Evolutionary conservation across 1,140 invertebrate species (phyloP), one percentile per base, ranked within the genome.

Genomic region (Drosophila tsacasi): DNA sequence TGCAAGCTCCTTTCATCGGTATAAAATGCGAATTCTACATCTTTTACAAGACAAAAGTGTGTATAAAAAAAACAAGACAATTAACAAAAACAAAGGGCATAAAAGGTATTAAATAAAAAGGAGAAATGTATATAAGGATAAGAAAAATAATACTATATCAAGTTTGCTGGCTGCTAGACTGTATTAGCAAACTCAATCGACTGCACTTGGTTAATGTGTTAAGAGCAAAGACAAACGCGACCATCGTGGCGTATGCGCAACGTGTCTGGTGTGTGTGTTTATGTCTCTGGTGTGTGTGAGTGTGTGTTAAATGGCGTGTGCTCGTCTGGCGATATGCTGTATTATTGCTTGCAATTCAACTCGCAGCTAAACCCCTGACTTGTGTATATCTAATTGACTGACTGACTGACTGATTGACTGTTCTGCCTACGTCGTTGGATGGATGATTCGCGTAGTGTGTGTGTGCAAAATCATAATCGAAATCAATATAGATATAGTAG

Each of bases 21-120:
- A 50, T 72, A 32, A 68, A 71, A 71, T 71, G 67, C 54, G 21
- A 35, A 32, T 42, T 44, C 23, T 13, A 50, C 35, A 46, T 73
- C 66, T 54, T 69, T 69, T n/a, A 54, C 37, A 69, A 54, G 62
- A 37, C 64, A 66, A 46, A 13, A 35, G 71, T 92, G 91, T 93
- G 91, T 92, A 30, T 32, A 52, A 52, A 52, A 52, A 55, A 37
- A 69, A 78, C 50, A 57, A 82, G 47, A 46, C 55, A 81, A 69
- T 46, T 55, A 71, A 55, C 39, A 73, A 73, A 58, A 63, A 55
- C 49, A 64, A 61, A 66, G 54, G 54, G 21, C 32, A 55, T 54
- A 39, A 39, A 44, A 44, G 37, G 49, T 15, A 30, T 19, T 27
- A 37, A 50, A 44, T 46, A 37, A 19, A 21, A 32, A 19, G 17